Conservation (phyloP, 2,113 vertebrate species). For the Tragelaphus strepsiceros region DNA sequence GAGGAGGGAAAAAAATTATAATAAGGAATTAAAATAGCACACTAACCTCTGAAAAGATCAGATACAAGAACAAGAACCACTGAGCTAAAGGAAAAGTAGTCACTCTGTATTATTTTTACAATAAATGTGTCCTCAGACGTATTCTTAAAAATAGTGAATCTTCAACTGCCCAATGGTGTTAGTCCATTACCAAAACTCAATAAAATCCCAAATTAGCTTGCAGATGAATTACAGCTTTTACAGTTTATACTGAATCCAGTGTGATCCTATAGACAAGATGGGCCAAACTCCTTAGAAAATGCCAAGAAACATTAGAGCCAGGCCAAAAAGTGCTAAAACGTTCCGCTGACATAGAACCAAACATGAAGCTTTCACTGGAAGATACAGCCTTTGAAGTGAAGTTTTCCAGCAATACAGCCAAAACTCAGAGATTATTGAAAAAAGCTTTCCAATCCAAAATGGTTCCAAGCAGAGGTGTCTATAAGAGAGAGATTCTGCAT, state of each 20-base stretch:
- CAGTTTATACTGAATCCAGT: conserved; percentile 24
- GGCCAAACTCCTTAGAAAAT: conserved; percentile 33
- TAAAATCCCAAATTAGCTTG: conserved; percentile 7
- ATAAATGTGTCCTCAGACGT: background rate
- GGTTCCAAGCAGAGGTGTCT: background rate
- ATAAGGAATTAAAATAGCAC: conserved; percentile 23
- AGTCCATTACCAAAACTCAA: conserved; percentile 28
- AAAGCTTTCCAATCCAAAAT: conserved; percentile 19
- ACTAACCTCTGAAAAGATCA: background rate
- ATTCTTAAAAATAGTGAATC: background rate
- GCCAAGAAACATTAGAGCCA: conserved; percentile 36
- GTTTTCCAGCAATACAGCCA: conserved; percentile 40
- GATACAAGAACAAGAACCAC: background rate
- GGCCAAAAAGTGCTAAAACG: conserved; percentile 8
- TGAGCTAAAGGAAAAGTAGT: background rate
- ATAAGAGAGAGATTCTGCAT: background rate
- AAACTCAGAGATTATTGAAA: background rate
- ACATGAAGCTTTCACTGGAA: conserved; percentile 33
- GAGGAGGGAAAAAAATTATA: background rate
- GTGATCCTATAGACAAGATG: conserved; percentile 24
- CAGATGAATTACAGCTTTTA: conserved; percentile 27
- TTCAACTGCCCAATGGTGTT: background rate
- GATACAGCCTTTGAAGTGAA: background rate
- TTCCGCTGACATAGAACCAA: conserved; percentile 51
- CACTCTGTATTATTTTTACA: conserved; percentile 16